These are phyloP conservation scores for Microtus pennsylvanicus DNA, from an alignment of 2,113 vertebrate genomes.

Conservation along the genomic window DNA sequence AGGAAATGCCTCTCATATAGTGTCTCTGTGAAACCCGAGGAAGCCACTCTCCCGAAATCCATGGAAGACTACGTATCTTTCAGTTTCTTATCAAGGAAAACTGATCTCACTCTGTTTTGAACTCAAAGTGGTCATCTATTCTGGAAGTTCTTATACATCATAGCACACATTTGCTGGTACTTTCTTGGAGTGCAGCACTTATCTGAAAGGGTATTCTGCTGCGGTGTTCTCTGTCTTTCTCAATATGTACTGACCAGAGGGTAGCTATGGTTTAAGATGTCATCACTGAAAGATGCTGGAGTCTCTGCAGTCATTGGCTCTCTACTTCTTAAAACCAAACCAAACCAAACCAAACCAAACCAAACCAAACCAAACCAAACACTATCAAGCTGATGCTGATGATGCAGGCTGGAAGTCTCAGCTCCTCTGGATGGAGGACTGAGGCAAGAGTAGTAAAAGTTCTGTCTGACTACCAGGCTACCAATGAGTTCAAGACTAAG, in stretches of 20 bases:
- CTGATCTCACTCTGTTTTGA: not conserved
- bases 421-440: not conserved
- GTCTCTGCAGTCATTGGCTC: not conserved
- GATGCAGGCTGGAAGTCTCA: not conserved
- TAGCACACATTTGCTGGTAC: not conserved
- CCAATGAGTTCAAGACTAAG: not conserved
- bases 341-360: not conserved
- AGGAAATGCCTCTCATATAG: not conserved
- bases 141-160: not conserved
- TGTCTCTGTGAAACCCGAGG: not conserved
- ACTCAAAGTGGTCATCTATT: not conserved
- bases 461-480: not conserved
- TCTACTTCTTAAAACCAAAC: not conserved
- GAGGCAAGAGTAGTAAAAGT: not conserved
- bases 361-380: not conserved
- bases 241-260: not conserved
- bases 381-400: not conserved
- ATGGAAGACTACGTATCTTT: not conserved
- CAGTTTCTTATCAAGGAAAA: conserved; percentile 28
- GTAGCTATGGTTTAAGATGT: not conserved
- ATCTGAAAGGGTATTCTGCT: not conserved
- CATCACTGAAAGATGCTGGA: conserved; percentile 5
- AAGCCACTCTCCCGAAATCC: not conserved
- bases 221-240: not conserved
- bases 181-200: not conserved